Evolutionary conservation across 2,888 invertebrate genomes (phyloP).

Genomic region (Polydrusus tereticollis): DNA sequence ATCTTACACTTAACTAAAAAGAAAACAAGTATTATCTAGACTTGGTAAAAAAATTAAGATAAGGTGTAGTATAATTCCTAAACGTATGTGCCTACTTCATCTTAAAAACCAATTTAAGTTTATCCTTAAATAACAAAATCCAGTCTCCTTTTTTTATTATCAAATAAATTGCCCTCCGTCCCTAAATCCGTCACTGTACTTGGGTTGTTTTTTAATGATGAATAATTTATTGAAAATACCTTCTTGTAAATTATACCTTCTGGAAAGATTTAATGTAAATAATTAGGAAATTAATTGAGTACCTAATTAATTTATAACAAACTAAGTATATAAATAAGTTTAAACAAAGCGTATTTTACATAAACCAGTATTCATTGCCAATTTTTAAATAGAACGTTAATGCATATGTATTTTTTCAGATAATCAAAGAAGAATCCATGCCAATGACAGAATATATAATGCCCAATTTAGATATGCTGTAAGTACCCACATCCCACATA

Average conservation of each 20-base stretch:
- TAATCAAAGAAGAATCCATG: slow-evolving; percentile 95
- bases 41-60: too few relatives aligned
- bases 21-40: too few relatives aligned
- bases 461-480: slow-evolving; percentile 98
- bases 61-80: too few relatives aligned
- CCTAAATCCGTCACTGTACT: background rate
- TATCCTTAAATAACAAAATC: too few relatives aligned
- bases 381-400: too few relatives aligned
- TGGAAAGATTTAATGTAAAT: background rate
- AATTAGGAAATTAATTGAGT: background rate
- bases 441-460: slow-evolving; percentile 97
- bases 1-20: too few relatives aligned
- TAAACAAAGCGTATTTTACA: too few relatives aligned
- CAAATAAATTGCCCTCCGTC: too few relatives aligned
- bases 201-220: background rate
- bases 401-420: slow-evolving; percentile 72
- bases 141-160: too few relatives aligned
- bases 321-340: background rate
- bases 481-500: slow-evolving; percentile 70
- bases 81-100: too few relatives aligned
- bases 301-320: background rate
- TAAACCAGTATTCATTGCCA: too few relatives aligned
- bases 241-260: background rate
- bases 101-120: too few relatives aligned
- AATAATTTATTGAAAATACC: background rate